Evolutionary conservation across 2,797 vertebrate genomes (phyloP).

Genomic region (Benthosema pterotum): DNA sequence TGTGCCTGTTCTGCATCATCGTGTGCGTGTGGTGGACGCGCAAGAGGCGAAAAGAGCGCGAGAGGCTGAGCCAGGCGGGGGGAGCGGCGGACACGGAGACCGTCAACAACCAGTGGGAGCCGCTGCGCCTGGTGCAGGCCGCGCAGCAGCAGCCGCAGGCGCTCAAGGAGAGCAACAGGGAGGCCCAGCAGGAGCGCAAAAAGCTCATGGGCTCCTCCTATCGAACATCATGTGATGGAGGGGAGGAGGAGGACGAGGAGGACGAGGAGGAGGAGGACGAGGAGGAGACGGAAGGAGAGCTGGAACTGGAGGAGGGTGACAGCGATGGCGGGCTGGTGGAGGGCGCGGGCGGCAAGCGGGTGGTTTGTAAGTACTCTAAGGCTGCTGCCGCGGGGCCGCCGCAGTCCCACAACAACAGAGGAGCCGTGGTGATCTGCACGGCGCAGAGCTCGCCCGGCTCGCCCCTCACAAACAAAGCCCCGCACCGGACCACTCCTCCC

Average conservation of each 20-base stretch:
- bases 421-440: conserved; percentile 80
- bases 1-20: conserved; percentile 90
- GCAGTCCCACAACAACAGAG: conserved; percentile 79
- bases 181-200: conserved; percentile 89
- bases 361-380: conserved; percentile 84
- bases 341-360: conserved; percentile 87
- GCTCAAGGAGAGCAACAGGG: conserved; percentile 89
- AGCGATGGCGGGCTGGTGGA: conserved; percentile 65
- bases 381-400: too few relatives aligned
- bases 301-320: conserved; percentile 72
- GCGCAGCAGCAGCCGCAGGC: conserved; percentile 75
- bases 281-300: conserved; percentile 62
- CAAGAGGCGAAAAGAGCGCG: conserved; percentile 96
- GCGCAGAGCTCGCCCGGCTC: conserved; percentile 78
- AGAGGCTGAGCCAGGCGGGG: conserved; percentile 75
- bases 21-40: conserved; percentile 97
- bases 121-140: conserved; percentile 86
- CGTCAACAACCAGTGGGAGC: conserved; percentile 96
- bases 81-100: conserved; percentile 74
- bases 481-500: conserved; percentile 85
- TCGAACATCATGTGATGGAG: conserved; percentile 83
- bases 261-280: conserved; percentile 78
- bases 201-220: conserved; percentile 90
- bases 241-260: conserved; percentile 70
- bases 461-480: conserved; percentile 87